A percentile compares a stretch with the other conserved stretches of the same genome.
Evolutionary conservation across 2,888 invertebrate species (phyloP).

Genomic region (Anorthoa munda): DNA sequence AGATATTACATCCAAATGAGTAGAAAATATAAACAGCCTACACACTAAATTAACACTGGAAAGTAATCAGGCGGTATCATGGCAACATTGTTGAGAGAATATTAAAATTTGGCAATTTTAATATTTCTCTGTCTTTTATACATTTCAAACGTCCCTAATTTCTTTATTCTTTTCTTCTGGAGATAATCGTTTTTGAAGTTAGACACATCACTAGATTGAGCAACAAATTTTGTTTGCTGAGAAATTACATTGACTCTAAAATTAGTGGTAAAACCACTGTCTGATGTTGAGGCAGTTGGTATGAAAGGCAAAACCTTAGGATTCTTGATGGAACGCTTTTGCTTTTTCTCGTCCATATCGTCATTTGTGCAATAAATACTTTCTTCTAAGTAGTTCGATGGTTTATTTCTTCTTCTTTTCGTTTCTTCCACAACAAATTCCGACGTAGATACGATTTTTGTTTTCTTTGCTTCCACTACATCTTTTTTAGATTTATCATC

Average conservation of each 20-base stretch:
- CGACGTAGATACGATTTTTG: slow-evolving; percentile 78
- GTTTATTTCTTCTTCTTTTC: slow-evolving; percentile 79
- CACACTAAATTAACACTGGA: slow-evolving; percentile 53
- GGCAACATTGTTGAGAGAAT: slow-evolving; percentile 32
- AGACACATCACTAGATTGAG: slow-evolving; percentile 73
- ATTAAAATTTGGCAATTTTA: slow-evolving; percentile 85
- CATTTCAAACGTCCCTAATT: slow-evolving; percentile 80
- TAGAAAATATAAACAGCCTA: slow-evolving; percentile 40
- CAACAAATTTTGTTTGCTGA: slow-evolving; percentile 80
- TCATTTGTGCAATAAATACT: slow-evolving; percentile 82
- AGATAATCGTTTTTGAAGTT: slow-evolving; percentile 84
- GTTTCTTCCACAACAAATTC: slow-evolving; percentile 81
- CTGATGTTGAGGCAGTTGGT: slow-evolving; percentile 83
- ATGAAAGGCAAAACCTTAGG: slow-evolving; percentile 84
- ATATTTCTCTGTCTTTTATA: slow-evolving; percentile 81
- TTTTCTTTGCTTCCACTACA: slow-evolving; percentile 64
- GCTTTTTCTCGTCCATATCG: slow-evolving; percentile 68
- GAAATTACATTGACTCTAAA: slow-evolving; percentile 84
- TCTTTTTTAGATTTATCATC: slow-evolving; percentile 76
- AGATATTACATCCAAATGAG: slow-evolving; percentile 34
- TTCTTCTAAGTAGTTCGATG: slow-evolving; percentile 86
- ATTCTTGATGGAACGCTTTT: slow-evolving; percentile 72
- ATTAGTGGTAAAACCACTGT: slow-evolving; percentile 83
- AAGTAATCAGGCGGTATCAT: slow-evolving; percentile 67
- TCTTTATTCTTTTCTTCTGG: slow-evolving; percentile 79